A percentile compares a stretch with the other conserved stretches of the same genome.
These are phyloP conservation scores for Clepsis dumicolana DNA, from an alignment of 2,888 invertebrate species.

Conservation along the genomic window DNA sequence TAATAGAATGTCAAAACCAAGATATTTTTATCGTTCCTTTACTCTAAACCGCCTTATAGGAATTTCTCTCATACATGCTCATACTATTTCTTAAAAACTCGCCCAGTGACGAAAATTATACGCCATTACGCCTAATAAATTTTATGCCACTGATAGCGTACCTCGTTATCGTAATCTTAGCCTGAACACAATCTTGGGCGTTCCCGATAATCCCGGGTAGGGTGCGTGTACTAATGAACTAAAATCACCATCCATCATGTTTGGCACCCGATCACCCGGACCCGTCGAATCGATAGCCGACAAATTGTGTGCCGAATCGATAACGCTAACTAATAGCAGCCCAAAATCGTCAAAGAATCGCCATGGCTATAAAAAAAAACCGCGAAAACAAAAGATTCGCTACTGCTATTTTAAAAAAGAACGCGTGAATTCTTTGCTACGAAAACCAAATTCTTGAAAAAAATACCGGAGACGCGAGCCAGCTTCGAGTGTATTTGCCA, in stretches of 20 bases:
- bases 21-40: too few relatives aligned
- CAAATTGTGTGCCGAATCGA: conserved; percentile 75
- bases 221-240: conserved; percentile 62
- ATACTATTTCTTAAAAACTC: not conserved
- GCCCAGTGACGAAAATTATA: conserved; percentile 25
- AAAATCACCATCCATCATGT: conserved; percentile 80
- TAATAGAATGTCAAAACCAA: too few relatives aligned
- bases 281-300: conserved; percentile 58
- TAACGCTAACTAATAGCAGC: conserved; percentile 69
- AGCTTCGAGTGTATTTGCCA: conserved; percentile 14
- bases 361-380: not conserved
- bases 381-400: not conserved
- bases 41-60: not conserved
- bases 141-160: conserved; percentile 26
- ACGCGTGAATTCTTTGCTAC: not conserved
- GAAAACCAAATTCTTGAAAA: conserved; percentile 18
- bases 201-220: conserved; percentile 49
- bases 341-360: conserved; percentile 69
- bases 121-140: conserved; percentile 34
- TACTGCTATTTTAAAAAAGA: conserved; percentile 20
- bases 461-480: not conserved
- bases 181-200: conserved; percentile 38
- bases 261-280: conserved; percentile 60
- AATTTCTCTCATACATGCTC: too few relatives aligned
- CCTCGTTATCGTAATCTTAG: conserved; percentile 37